A percentile compares a stretch with the other conserved stretches of the same genome.
These are phyloP conservation scores for Valencia hispanica DNA, from an alignment of 2,797 vertebrate genomes.

Conservation along the genomic window DNA sequence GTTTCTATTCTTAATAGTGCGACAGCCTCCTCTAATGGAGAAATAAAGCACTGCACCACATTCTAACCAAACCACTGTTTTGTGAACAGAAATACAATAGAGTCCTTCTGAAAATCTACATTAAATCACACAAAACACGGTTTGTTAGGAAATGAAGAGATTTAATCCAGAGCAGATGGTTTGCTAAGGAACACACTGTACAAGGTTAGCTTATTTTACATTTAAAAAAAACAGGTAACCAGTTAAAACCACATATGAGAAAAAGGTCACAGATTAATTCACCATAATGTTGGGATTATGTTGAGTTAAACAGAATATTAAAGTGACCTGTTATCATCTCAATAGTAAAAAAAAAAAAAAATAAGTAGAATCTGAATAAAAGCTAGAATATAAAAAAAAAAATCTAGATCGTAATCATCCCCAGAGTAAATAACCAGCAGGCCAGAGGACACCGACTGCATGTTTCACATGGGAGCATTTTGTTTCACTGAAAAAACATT, in stretches of 20 bases:
- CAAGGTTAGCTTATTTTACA: slow-evolving; percentile 66
- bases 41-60: not conserved
- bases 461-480: not conserved
- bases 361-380: not conserved
- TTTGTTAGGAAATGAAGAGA: slow-evolving; percentile 29
- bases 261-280: slow-evolving; percentile 23
- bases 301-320: not conserved
- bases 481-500: slow-evolving; percentile 19
- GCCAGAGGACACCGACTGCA: not conserved
- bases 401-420: not conserved
- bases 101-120: not conserved
- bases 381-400: not conserved
- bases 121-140: not conserved
- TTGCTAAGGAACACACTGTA: slow-evolving; percentile 41
- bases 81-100: not conserved
- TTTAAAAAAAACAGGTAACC: slow-evolving; percentile 22
- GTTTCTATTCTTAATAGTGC: not conserved
- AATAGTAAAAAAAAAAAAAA: not conserved
- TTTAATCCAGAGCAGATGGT: slow-evolving; percentile 63
- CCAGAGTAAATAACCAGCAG: not conserved
- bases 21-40: not conserved
- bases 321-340: not conserved
- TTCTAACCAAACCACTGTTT: not conserved
- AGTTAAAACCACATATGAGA: slow-evolving; percentile 19
- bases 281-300: not conserved